These are phyloP conservation scores for Callospermophilus lateralis DNA, from an alignment of 2,113 vertebrate species.

Conservation along the genomic window DNA sequence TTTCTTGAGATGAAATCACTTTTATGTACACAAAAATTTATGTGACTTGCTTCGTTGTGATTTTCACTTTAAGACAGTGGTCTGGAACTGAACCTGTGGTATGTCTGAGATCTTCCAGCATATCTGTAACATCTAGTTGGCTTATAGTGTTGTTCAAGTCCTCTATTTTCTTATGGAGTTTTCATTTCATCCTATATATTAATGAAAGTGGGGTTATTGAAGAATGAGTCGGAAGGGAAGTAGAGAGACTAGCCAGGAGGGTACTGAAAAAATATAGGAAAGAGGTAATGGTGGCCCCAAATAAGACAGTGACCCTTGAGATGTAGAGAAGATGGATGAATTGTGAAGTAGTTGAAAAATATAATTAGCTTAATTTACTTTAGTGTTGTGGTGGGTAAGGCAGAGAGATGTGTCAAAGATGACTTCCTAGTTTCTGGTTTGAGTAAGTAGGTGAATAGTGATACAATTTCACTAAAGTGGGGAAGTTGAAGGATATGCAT, in stretches of 20 bases:
- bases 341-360: neutral
- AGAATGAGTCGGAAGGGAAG: neutral
- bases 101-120: neutral
- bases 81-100: neutral
- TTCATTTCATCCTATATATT: neutral
- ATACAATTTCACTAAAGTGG: constrained; percentile 23
- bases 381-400: neutral
- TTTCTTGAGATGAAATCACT: neutral
- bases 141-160: neutral
- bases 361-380: constrained; percentile 21
- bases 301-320: neutral
- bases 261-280: neutral
- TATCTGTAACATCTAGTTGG: neutral
- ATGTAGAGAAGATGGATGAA: neutral
- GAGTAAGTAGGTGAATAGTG: constrained; percentile 29
- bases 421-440: constrained; percentile 44
- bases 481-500: neutral
- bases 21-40: neutral
- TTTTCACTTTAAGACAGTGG: neutral
- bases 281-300: neutral
- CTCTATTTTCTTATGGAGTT: neutral
- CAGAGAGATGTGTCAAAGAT: neutral
- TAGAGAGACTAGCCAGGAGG: neutral
- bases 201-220: neutral
- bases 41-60: neutral